These are phyloP conservation scores for Fregata magnificens DNA, from an alignment of 2,113 vertebrate genomes.

Conservation along the genomic window DNA sequence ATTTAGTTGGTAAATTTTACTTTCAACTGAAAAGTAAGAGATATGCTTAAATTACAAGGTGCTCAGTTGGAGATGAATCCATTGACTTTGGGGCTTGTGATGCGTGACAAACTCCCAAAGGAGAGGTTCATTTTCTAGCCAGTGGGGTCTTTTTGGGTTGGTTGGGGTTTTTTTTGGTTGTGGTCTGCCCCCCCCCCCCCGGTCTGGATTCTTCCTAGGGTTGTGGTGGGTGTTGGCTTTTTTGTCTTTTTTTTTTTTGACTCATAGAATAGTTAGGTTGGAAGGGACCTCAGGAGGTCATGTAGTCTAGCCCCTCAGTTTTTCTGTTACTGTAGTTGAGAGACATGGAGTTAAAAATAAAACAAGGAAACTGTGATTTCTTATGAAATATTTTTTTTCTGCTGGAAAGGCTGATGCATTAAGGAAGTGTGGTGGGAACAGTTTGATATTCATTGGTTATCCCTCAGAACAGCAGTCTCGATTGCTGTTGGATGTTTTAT, in stretches of 20 bases:
- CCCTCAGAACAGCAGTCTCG: not conserved
- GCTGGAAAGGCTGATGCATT: not conserved
- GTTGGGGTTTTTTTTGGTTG: no score
- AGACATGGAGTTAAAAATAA: not conserved
- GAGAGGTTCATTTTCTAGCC: not conserved
- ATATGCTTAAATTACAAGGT: not conserved
- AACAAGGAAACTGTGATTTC: not conserved
- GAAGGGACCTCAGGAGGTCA: not conserved
- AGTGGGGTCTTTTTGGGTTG: no score
- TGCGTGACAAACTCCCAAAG: not conserved
- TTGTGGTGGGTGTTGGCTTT: not conserved
- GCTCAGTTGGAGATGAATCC: not conserved
- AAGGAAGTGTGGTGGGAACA: not conserved
- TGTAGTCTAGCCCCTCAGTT: no score
- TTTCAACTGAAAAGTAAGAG: not conserved
- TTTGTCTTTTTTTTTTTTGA: no score
- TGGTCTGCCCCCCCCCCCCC: no score
- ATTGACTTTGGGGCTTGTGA: not conserved
- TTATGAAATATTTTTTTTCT: not conserved
- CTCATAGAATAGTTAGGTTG: not conserved
- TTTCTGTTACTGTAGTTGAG: not conserved
- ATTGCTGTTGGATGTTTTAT: constrained; percentile 9
- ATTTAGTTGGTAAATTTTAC: no score
- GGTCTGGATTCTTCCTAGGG: not conserved
- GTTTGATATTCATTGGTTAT: not conserved